Evolutionary conservation across 2,888 invertebrate genomes (phyloP), one percentile per base, ranked within the genome.

Genomic region (Galerucella nymphaeae): DNA sequence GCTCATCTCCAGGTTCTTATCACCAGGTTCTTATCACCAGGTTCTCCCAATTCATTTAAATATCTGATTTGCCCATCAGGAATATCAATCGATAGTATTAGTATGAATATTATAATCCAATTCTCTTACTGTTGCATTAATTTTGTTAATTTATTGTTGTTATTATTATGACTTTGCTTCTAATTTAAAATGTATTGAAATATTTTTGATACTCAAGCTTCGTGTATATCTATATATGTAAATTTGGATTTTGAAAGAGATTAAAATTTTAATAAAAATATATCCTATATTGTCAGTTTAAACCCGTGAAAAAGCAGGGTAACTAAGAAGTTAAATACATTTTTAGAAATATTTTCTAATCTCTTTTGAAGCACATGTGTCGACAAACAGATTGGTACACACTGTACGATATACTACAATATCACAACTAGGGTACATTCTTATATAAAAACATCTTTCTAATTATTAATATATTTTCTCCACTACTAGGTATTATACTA

Each of bases 301-400:
- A 59, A 38, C 59, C 59, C 59, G 59, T 38, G 30, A 59, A 59
- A 59, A 59, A 38, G 14, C 59, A 59, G 59, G 59, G 59, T 59
- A 59, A 3, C 57, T 13, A 45, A 45, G 14, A 14, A 59, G 30
- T 59, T 59, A n/a, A 30, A 59, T 59, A 59, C 23, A 59, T 59
- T 59, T 38, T 38, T 14, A 30, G n/a, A 30, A 59, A 38, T 38
- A 14, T 59, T 59, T 59, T 38, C 30, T 30, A 59, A 59, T 38
- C 59, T 59, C 59, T 59, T 59, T 59, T 59, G 38, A 59, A 59
- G 38, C 30, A n/a, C n/a, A 38, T 38, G 59, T 38, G 11, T 30
- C n/a, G 30, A 38, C 30, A 59, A 55, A 59, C n/a, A 38, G 6
- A 59, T 38, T 30, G 30, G 30, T 38, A 59, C 59, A 59, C 59